A percentile compares a stretch with the other conserved stretches of the same genome.
Evolutionary conservation across 2,888 invertebrate genomes (phyloP).

Genomic region (Melolontha melolontha): DNA sequence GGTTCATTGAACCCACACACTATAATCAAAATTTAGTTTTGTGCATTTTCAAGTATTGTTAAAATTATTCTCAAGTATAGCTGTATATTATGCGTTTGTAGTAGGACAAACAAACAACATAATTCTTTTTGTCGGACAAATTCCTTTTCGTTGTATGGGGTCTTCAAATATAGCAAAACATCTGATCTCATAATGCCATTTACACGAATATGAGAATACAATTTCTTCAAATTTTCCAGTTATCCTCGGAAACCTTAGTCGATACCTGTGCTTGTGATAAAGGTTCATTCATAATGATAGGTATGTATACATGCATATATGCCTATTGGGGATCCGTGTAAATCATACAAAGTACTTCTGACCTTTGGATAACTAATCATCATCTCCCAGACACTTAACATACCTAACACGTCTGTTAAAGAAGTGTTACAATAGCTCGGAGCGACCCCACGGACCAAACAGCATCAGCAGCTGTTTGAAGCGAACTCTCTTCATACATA

Average conservation of each 20-base stretch:
- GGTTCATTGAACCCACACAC: too few species aligned
- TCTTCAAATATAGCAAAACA: slow-evolving; percentile 34
- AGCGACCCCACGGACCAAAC: slow-evolving; percentile 45
- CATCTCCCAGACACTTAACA: slow-evolving; percentile 50
- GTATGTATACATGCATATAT: neutral
- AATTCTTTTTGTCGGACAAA: slow-evolving; percentile 31
- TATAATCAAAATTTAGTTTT: too few species aligned
- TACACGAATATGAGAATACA: slow-evolving; percentile 38
- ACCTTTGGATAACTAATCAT: slow-evolving; percentile 50
- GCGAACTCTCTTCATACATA: slow-evolving; percentile 38
- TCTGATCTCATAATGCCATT: slow-evolving; percentile 41
- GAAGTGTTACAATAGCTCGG: slow-evolving; percentile 47
- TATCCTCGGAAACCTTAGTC: slow-evolving; percentile 24
- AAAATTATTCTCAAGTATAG: too few species aligned
- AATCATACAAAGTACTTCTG: slow-evolving; percentile 39
- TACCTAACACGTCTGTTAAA: slow-evolving; percentile 48
- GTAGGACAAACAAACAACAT: slow-evolving; percentile 31
- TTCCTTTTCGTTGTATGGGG: slow-evolving; percentile 12
- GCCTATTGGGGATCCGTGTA: slow-evolving; percentile 31
- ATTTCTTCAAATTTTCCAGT: slow-evolving; percentile 39
- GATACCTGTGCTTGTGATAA: slow-evolving; percentile 27
- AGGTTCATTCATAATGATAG: slow-evolving; percentile 23
- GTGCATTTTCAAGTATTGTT: too few species aligned
- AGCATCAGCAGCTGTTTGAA: slow-evolving; percentile 50
- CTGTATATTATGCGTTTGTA: neutral